Evolutionary conservation across 2,888 invertebrate genomes (phyloP).

Genomic region (Agelastica alni): DNA sequence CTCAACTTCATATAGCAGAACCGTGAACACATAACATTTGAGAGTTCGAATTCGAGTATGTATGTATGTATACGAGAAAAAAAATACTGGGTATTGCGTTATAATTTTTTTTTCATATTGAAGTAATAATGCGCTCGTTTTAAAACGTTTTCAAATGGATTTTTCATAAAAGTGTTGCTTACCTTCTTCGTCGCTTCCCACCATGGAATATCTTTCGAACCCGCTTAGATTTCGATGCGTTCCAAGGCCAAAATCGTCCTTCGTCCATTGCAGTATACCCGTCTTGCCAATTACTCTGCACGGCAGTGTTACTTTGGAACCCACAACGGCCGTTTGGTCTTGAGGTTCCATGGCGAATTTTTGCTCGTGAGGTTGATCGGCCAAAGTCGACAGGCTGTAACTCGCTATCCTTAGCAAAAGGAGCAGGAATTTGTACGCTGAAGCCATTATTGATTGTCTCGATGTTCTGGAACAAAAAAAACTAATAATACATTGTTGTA

Average conservation of each 20-base stretch:
- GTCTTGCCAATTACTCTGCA: constrained; percentile 87
- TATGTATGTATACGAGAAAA: no score
- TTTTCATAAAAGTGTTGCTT: no score
- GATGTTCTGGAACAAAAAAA: constrained; percentile 34
- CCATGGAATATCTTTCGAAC: constrained; percentile 93
- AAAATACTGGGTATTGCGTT: no score
- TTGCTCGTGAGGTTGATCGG: constrained; percentile 65
- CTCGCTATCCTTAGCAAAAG: constrained; percentile 50
- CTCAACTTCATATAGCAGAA: no score
- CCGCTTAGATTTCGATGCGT: constrained; percentile 87
- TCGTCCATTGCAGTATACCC: constrained; percentile 95
- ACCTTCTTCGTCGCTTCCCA: constrained; percentile 95
- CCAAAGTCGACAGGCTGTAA: constrained; percentile 29
- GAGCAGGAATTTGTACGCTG: constrained; percentile 51
- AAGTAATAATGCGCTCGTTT: no score
- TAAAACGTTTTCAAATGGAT: no score
- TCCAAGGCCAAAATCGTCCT: constrained; percentile 94
- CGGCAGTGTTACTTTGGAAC: constrained; percentile 85
- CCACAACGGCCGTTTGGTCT: constrained; percentile 88
- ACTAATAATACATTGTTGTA: no score
- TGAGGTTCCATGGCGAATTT: constrained; percentile 91
- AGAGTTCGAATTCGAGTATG: no score
- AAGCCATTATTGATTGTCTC: constrained; percentile 49
- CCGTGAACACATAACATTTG: no score
- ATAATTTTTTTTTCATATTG: no score